Evolutionary conservation across 2,888 invertebrate species (phyloP).

Genomic region (Erebia aethiops): DNA sequence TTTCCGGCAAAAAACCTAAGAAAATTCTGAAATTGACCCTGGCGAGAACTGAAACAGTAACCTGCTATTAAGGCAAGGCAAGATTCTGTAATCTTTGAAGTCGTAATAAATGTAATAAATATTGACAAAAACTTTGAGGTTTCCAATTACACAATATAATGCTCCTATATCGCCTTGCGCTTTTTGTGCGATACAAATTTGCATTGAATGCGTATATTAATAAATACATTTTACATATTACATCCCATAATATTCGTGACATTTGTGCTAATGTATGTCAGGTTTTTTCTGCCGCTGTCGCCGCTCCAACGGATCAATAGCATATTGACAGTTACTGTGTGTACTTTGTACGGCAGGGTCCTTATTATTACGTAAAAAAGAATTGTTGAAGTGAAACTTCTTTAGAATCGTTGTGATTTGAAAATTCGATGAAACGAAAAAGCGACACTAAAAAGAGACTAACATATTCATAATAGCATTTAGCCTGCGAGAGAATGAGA

Average conservation of each 20-base stretch:
- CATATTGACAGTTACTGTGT: background rate
- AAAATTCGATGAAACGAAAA: too few relatives aligned
- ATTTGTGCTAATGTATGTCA: constrained; percentile 5
- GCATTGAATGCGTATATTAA: constrained; percentile 49
- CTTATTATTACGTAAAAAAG: too few relatives aligned
- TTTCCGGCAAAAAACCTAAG: too few relatives aligned
- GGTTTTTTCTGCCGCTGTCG: background rate
- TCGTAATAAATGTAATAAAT: background rate
- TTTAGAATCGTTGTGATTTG: too few relatives aligned
- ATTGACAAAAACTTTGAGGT: background rate
- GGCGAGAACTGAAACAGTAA: too few relatives aligned
- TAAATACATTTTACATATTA: constrained; percentile 17
- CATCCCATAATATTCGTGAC: constrained; percentile 17
- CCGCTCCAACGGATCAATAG: background rate
- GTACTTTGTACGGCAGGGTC: background rate
- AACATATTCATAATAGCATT: too few relatives aligned
- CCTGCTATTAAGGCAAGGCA: too few relatives aligned
- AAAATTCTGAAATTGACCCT: too few relatives aligned
- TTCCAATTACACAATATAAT: constrained; percentile 45
- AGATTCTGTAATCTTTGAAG: too few relatives aligned
- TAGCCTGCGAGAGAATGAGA: too few relatives aligned
- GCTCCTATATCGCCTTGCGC: constrained; percentile 38
- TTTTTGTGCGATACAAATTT: constrained; percentile 57
- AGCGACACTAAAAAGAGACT: too few relatives aligned
- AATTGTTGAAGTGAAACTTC: too few relatives aligned